Evolutionary conservation across 1,140 invertebrate species (phyloP).

Genomic region (Subanguina moxae): DNA sequence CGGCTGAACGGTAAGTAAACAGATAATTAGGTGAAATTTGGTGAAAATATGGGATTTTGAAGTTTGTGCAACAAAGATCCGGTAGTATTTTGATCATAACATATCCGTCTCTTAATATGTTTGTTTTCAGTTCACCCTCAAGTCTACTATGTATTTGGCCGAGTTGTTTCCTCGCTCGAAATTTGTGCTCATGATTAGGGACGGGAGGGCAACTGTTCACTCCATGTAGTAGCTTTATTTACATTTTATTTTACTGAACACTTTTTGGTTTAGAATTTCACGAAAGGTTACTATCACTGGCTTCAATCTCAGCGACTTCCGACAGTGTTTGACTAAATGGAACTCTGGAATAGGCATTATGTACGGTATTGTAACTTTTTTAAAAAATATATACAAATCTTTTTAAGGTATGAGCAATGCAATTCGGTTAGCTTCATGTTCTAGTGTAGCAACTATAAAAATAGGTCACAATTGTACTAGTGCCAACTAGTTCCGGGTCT

Average conservation of each 20-base stretch:
- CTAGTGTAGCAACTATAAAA: no score
- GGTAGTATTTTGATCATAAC: no score
- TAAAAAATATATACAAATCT: background rate
- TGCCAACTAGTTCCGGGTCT: no score
- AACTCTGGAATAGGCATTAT: constrained; percentile 88
- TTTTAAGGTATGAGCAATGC: constrained; percentile 36
- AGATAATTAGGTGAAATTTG: no score
- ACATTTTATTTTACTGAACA: background rate
- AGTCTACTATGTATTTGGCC: constrained; percentile 77
- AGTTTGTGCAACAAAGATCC: constrained; percentile 95
- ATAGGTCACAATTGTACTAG: no score
- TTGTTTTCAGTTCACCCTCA: constrained; percentile 76
- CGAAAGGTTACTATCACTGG: constrained; percentile 92
- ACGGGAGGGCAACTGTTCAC: constrained; percentile 93
- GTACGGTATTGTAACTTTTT: constrained; percentile 66
- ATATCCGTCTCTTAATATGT: no score
- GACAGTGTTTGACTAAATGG: constrained; percentile 90
- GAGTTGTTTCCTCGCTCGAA: constrained; percentile 73
- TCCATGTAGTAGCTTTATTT: constrained; percentile 67
- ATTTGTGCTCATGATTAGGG: constrained; percentile 94
- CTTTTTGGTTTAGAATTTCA: constrained; percentile 66
- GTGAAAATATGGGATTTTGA: no score
- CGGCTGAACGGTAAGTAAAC: constrained; percentile 67
- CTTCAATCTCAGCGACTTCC: constrained; percentile 86
- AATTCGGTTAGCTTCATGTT: constrained; percentile 5